Percentiles rank a stretch among this genome's conserved stretches.
Evolutionary conservation across 2,888 invertebrate species (phyloP).

Genomic region (Pimpla rufipes): DNA sequence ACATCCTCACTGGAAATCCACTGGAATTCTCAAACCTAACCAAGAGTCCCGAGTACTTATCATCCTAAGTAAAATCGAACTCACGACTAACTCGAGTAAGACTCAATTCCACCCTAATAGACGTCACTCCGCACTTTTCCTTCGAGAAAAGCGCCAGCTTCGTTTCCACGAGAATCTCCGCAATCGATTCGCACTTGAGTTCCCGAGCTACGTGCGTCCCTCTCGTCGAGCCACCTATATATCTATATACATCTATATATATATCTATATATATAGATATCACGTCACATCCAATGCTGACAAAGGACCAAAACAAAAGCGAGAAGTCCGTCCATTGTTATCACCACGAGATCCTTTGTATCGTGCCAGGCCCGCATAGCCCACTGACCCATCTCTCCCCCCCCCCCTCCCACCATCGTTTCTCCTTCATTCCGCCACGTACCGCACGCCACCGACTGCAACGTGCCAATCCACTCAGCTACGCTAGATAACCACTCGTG

Average conservation of each 20-base stretch:
- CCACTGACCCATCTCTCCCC: conserved; percentile 9
- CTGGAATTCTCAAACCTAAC: no score
- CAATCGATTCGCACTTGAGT: not conserved
- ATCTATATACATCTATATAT: no score
- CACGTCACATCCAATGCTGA: not conserved
- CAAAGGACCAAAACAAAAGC: conserved; percentile 10
- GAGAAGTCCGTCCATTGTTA: conserved; percentile 15
- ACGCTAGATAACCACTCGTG: conserved; percentile 31
- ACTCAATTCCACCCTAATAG: no score
- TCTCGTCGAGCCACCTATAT: not conserved
- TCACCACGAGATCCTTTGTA: not conserved
- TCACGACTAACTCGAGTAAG: no score
- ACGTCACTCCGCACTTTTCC: no score
- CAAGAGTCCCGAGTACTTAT: no score
- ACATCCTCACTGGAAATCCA: no score
- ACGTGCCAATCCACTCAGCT: conserved; percentile 55
- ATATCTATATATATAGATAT: not conserved
- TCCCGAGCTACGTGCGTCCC: not conserved
- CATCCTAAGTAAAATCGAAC: no score
- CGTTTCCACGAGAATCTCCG: not conserved
- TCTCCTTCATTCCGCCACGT: no score
- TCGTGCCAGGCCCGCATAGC: conserved; percentile 29
- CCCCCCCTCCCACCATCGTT: not conserved
- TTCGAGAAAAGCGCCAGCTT: no score
- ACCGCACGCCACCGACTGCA: conserved; percentile 31